These are phyloP conservation scores for Lapara coniferarum DNA, from an alignment of 2,888 invertebrate genomes.

Conservation along the genomic window DNA sequence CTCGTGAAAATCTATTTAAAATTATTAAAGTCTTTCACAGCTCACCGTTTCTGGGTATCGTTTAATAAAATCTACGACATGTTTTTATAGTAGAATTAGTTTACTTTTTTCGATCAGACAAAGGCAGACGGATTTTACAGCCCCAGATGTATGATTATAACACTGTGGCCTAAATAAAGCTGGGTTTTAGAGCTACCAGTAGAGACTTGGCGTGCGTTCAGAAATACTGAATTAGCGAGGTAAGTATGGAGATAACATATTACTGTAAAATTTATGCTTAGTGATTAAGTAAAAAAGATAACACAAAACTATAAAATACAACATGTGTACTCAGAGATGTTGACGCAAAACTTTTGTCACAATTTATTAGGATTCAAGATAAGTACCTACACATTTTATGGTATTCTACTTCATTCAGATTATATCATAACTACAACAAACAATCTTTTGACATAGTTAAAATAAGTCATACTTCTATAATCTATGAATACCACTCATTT, in stretches of 20 bases:
- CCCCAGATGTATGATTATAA: neutral
- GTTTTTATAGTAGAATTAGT: constrained; percentile 5
- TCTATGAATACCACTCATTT: too few relatives aligned
- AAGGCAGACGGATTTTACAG: constrained; percentile 5
- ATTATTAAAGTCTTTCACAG: neutral
- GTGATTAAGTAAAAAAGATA: neutral
- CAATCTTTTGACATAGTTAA: too few relatives aligned
- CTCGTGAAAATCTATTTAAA: neutral
- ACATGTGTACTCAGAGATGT: too few relatives aligned
- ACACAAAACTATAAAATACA: neutral
- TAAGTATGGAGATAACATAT: neutral
- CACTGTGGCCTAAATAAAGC: neutral
- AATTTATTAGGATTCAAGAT: too few relatives aligned
- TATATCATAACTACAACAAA: neutral
- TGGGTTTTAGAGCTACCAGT: neutral
- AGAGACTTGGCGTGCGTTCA: constrained; percentile 8
- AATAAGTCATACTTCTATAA: too few relatives aligned
- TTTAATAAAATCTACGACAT: neutral
- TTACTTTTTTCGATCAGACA: constrained; percentile 3
- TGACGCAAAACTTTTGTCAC: too few relatives aligned
- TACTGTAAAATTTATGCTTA: neutral
- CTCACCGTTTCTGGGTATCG: neutral
- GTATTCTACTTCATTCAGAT: too few relatives aligned
- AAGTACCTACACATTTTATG: too few relatives aligned
- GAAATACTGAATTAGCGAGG: neutral